Conservation (phyloP, 2,888 invertebrate genomes). For the Drosophila putrida region DNA sequence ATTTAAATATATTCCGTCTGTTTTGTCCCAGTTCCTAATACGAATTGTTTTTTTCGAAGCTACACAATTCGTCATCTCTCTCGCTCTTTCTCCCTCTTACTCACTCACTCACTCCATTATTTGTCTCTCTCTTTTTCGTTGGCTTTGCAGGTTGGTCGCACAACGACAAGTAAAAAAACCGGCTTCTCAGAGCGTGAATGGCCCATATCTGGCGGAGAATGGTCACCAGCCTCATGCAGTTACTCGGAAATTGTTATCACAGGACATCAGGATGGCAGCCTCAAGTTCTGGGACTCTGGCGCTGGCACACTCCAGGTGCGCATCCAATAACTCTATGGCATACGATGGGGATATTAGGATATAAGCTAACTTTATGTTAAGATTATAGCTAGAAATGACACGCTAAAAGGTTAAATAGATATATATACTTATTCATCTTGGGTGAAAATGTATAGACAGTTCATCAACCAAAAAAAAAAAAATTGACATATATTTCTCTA, state of each 20-base stretch:
- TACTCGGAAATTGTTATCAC: conserved; percentile 99
- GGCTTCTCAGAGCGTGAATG: conserved; percentile 97
- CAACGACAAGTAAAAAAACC: conserved; percentile 89
- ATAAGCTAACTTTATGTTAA: too few relatives aligned
- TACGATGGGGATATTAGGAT: too few relatives aligned
- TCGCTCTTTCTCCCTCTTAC: background rate
- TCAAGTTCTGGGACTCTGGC: conserved; percentile 99
- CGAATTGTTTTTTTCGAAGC: too few relatives aligned
- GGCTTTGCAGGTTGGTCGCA: conserved; percentile 88
- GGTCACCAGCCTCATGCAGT: conserved; percentile 97
- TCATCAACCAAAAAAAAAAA: too few relatives aligned
- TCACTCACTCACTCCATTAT: background rate
- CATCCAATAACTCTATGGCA: background rate
- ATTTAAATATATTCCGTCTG: too few relatives aligned
- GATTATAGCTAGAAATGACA: too few relatives aligned
- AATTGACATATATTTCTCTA: too few relatives aligned
- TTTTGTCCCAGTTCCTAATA: too few relatives aligned
- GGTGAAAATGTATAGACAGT: too few relatives aligned
- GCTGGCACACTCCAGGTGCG: conserved; percentile 94
- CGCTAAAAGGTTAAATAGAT: too few relatives aligned
- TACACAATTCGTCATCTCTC: background rate
- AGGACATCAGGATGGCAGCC: conserved; percentile 99
- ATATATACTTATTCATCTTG: too few relatives aligned
- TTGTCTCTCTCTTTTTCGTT: background rate
- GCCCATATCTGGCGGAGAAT: conserved; percentile 98